Evolutionary conservation across 2,888 invertebrate genomes (phyloP).

Genomic region (Pristionchus japonicus): DNA sequence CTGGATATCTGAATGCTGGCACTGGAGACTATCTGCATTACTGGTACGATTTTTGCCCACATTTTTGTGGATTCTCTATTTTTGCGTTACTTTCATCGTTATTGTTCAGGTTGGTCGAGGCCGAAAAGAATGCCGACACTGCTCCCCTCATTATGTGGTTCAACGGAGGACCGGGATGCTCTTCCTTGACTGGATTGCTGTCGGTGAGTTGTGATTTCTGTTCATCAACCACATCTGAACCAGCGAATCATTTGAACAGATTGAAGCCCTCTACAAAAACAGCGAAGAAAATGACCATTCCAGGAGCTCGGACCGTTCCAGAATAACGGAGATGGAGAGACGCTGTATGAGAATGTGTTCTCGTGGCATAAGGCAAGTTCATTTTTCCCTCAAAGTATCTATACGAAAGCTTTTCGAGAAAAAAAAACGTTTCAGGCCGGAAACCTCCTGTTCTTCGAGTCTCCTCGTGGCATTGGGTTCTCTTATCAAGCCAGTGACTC

Average conservation of each 20-base stretch:
- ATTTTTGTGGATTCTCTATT: constrained; percentile 46
- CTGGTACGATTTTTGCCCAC: constrained; percentile 61
- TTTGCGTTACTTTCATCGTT: constrained; percentile 57
- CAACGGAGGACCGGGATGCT: constrained; percentile 67
- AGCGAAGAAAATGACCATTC: constrained; percentile 51
- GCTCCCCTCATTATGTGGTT: constrained; percentile 69
- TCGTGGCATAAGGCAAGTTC: constrained; percentile 69
- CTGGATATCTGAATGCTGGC: constrained; percentile 75
- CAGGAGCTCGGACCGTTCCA: constrained; percentile 76
- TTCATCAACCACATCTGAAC: neutral
- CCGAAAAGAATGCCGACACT: neutral
- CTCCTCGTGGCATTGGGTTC: constrained; percentile 79
- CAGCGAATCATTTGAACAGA: no score
- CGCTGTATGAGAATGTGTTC: constrained; percentile 59
- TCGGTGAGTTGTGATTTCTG: neutral
- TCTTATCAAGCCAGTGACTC: constrained; percentile 75
- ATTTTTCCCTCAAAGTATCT: neutral
- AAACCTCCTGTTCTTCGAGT: constrained; percentile 78
- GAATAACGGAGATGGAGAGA: constrained; percentile 54
- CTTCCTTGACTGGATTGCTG: constrained; percentile 50
- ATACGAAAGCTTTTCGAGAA: neutral
- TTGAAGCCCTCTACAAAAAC: neutral
- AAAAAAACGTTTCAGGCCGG: constrained; percentile 63
- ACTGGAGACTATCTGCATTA: constrained; percentile 75
- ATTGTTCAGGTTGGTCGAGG: constrained; percentile 33